A percentile compares a stretch with the other conserved stretches of the same genome.
These are phyloP conservation scores for Athalia cordata DNA, from an alignment of 2,888 invertebrate species.

Conservation along the genomic window DNA sequence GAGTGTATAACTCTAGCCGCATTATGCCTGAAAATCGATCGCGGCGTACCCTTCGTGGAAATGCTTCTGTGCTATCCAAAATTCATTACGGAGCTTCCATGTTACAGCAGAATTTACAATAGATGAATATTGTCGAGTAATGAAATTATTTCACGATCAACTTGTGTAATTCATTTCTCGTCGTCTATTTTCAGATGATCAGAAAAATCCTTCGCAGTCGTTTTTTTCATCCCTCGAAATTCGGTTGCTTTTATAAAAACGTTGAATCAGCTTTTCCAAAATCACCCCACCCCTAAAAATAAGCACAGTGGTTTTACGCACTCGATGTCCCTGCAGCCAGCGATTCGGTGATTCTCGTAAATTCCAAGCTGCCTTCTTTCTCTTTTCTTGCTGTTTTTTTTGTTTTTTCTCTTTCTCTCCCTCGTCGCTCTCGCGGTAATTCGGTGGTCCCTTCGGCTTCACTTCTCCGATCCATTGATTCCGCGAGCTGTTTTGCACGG, in stretches of 20 bases:
- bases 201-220: neutral
- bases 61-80: no score
- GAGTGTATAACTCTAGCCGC: no score
- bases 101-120: no score
- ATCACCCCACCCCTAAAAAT: slow-evolving; percentile 52
- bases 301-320: neutral
- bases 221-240: neutral
- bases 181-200: no score
- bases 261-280: slow-evolving; percentile 62
- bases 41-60: no score
- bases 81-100: no score
- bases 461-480: slow-evolving; percentile 42
- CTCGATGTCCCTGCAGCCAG: neutral
- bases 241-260: slow-evolving; percentile 48
- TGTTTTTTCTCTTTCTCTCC: neutral
- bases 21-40: no score
- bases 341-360: slow-evolving; percentile 43
- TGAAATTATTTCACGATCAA: no score
- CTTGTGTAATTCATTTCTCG: no score
- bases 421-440: neutral
- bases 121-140: no score
- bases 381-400: slow-evolving; percentile 1
- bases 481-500: slow-evolving; percentile 35
- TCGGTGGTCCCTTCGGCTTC: neutral
- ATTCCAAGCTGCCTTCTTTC: slow-evolving; percentile 23